phyloP scores from a whole-genome alignment of 30 jellyfish, hydroid and myxozoan genomes.

The Turritopsis rubra region DNA sequence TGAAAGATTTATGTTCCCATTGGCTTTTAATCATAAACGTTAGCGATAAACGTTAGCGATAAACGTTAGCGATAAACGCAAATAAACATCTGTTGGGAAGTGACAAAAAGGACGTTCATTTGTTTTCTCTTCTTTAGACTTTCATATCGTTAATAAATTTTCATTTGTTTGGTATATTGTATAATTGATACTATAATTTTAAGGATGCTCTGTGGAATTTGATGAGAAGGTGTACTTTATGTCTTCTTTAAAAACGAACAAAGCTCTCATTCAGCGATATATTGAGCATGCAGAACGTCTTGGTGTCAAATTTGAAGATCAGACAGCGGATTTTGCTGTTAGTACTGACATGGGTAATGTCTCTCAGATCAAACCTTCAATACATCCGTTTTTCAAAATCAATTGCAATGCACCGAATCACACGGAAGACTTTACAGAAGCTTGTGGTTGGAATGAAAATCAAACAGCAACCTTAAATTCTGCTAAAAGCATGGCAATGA shows the following conservation, averaged over 20 bases:
- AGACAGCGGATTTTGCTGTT: not conserved
- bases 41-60: too few species aligned
- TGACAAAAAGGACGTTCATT: too few species aligned
- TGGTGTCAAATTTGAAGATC: constrained; percentile 13
- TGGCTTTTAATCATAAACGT: too few species aligned
- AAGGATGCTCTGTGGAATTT: not conserved
- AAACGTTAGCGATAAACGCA: too few species aligned
- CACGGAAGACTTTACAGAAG: constrained; percentile 13
- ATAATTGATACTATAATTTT: not conserved
- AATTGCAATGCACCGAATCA: constrained; percentile 30
- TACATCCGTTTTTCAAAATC: constrained; percentile 15
- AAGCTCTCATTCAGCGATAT: not conserved
- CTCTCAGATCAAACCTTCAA: constrained; percentile 29
- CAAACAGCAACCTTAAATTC: constrained; percentile 32
- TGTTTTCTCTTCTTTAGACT: too few species aligned
- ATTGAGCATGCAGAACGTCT: not conserved
- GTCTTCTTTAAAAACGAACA: not conserved
- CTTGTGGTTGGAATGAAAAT: constrained; percentile 16
- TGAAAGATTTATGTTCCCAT: too few species aligned
- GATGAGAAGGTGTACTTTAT: not conserved
- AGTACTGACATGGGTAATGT: constrained; percentile 36
- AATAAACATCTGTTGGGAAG: too few species aligned
- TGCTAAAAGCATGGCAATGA: constrained; percentile 40
- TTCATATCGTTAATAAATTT: not conserved
- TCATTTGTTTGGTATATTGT: not conserved